Percentiles rank a stretch among this genome's conserved stretches.
Conservation (phyloP, 2,888 invertebrate genomes). For the Lepidonotus clava region DNA sequence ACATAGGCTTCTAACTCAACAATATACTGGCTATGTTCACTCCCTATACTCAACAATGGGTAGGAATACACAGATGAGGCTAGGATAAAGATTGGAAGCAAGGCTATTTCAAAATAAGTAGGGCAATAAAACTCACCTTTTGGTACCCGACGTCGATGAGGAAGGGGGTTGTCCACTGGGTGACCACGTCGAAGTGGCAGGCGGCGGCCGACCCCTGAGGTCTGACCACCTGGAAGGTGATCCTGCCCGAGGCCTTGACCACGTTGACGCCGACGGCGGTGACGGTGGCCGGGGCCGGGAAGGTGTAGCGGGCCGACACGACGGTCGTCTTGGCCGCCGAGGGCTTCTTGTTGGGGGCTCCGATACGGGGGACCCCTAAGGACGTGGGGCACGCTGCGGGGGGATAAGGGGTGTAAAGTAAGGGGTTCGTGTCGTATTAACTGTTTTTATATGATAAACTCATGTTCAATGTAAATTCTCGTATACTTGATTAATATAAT, state of each 20-base stretch:
- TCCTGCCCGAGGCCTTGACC: not conserved
- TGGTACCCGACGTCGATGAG: not conserved
- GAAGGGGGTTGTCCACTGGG: not conserved
- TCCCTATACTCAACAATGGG: no score
- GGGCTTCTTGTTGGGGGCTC: not conserved
- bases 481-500: no score
- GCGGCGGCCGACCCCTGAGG: not conserved
- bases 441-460: no score
- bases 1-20: no score
- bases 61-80: no score
- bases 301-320: slow-evolving; percentile 17
- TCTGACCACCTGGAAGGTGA: slow-evolving; percentile 4
- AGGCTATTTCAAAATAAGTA: no score
- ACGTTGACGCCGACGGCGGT: not conserved
- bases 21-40: no score
- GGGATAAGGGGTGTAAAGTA: no score
- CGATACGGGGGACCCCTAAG: not conserved
- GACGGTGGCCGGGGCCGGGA: not conserved
- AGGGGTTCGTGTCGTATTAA: no score
- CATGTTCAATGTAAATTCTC: no score
- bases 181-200: not conserved
- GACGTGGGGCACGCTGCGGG: not conserved
- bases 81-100: no score
- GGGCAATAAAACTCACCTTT: not conserved
- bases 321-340: not conserved